Conservation (phyloP, 2,797 vertebrate genomes). For the Hybognathus amarus region DNA sequence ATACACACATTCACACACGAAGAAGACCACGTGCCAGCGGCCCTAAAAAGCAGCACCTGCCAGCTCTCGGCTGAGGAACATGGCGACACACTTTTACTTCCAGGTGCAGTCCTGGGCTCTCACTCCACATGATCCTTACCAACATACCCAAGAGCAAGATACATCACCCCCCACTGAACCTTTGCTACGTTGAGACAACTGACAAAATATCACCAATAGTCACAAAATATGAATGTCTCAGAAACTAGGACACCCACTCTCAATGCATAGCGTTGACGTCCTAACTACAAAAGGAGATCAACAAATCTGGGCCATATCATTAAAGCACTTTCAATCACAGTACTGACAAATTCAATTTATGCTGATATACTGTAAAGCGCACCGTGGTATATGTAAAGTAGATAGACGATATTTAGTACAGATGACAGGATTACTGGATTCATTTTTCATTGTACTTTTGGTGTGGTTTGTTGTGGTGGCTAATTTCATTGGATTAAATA, state of each 20-base stretch:
- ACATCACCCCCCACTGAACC: neutral
- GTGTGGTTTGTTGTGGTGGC: neutral
- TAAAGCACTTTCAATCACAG: constrained; percentile 9
- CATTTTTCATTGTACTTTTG: neutral
- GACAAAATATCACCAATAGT: constrained; percentile 27
- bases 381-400: neutral
- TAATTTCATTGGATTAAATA: constrained; percentile 24
- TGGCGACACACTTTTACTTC: constrained; percentile 47
- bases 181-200: constrained; percentile 17
- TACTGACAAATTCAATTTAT: neutral
- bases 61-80: constrained; percentile 39
- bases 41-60: constrained; percentile 53
- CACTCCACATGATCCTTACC: neutral
- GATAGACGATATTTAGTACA: neutral
- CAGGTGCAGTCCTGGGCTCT: constrained; percentile 44
- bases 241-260: constrained; percentile 41
- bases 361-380: neutral
- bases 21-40: constrained; percentile 20
- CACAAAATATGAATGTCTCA: constrained; percentile 43
- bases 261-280: constrained; percentile 17
- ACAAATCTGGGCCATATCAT: constrained; percentile 32
- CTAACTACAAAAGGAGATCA: constrained; percentile 24
- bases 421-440: constrained; percentile 1
- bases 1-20: constrained; percentile 23
- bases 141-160: constrained; percentile 23